A percentile compares a stretch with the other conserved stretches of the same genome.
These are phyloP conservation scores for Tiliacea aurago DNA, from an alignment of 2,888 invertebrate genomes.

Conservation along the genomic window DNA sequence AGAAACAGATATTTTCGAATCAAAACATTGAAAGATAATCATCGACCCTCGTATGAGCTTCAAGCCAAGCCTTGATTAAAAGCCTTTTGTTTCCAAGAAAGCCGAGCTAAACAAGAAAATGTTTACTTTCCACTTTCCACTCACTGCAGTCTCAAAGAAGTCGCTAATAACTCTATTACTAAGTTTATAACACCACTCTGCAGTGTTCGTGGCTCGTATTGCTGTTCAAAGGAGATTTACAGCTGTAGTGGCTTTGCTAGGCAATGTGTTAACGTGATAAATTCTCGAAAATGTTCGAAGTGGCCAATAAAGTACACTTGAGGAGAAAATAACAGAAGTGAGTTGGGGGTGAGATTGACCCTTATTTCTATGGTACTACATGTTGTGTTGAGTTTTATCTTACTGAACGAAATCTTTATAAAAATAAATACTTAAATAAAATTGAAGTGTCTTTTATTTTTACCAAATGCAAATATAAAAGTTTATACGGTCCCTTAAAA, in stretches of 20 bases:
- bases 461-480: no score
- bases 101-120: slow-evolving; percentile 67
- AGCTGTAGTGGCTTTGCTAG: slow-evolving; percentile 23
- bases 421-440: no score
- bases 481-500: neutral
- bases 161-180: slow-evolving; percentile 78
- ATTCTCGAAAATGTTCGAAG: slow-evolving; percentile 47
- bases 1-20: slow-evolving; percentile 17
- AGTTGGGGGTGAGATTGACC: slow-evolving; percentile 1
- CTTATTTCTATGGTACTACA: slow-evolving; percentile 1
- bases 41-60: slow-evolving; percentile 36
- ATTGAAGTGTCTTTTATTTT: no score
- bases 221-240: slow-evolving; percentile 63
- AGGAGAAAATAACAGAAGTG: slow-evolving; percentile 28
- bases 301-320: slow-evolving; percentile 45
- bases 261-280: slow-evolving; percentile 41
- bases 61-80: slow-evolving; percentile 59
- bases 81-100: slow-evolving; percentile 66
- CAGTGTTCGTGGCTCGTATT: slow-evolving; percentile 52
- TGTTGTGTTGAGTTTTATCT: neutral
- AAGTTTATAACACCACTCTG: slow-evolving; percentile 73
- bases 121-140: slow-evolving; percentile 75
- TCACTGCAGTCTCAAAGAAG: slow-evolving; percentile 63
- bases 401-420: no score
- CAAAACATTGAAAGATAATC: slow-evolving; percentile 55